These are phyloP conservation scores for Cephalotes varians DNA, from an alignment of 2,888 invertebrate species.

Conservation along the genomic window DNA sequence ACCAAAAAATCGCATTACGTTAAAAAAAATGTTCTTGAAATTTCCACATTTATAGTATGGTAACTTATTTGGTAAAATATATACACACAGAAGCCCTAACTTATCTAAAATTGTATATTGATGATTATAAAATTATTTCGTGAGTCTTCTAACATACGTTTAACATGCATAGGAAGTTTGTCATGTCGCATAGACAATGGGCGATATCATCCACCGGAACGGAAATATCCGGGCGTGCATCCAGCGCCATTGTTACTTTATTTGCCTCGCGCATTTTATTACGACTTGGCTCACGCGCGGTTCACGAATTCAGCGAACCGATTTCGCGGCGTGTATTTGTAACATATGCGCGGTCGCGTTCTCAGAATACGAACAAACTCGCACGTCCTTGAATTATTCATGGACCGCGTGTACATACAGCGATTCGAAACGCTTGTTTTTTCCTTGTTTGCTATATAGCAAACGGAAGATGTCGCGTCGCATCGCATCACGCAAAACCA, in stretches of 20 bases:
- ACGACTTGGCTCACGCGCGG: conserved; percentile 38
- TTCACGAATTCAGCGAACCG: conserved; percentile 55
- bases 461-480: not conserved
- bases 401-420: conserved; percentile 51
- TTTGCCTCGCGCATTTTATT: conserved; percentile 57
- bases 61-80: not conserved
- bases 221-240: conserved; percentile 18
- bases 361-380: conserved; percentile 67
- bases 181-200: not conserved
- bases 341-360: conserved; percentile 64
- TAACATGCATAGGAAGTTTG: not conserved
- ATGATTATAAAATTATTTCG: not conserved
- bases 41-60: not conserved
- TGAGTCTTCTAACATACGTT: not conserved
- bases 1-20: not conserved
- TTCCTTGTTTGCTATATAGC: conserved; percentile 21
- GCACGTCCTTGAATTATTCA: conserved; percentile 70
- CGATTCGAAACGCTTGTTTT: conserved; percentile 54
- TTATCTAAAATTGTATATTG: not conserved
- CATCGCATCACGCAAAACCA: conserved; percentile 11
- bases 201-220: not conserved
- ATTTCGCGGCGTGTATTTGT: conserved; percentile 24
- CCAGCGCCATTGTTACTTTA: conserved; percentile 31
- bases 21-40: not conserved
- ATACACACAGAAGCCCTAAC: not conserved